Evolutionary conservation across 2,113 vertebrate genomes (phyloP).

Genomic region (Oostethus manadensis): DNA sequence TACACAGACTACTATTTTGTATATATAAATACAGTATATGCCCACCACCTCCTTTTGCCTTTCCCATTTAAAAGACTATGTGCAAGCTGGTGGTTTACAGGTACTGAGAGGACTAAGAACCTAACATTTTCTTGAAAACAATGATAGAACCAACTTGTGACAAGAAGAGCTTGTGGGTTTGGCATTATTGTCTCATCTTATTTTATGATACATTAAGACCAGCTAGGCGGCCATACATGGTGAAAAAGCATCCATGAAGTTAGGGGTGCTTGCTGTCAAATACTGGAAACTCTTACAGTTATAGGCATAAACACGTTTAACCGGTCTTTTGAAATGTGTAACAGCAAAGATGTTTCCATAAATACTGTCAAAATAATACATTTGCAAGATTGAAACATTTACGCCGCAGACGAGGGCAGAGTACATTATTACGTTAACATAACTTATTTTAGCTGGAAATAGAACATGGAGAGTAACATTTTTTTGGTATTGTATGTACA

Average conservation of each 20-base stretch:
- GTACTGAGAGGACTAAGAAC: background rate
- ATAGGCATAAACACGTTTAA: background rate
- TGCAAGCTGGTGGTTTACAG: slow-evolving; percentile 15
- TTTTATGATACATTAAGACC: no score
- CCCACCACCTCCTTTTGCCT: slow-evolving; percentile 9
- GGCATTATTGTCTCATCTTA: no score
- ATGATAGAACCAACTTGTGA: slow-evolving; percentile 2
- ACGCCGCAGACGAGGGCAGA: background rate
- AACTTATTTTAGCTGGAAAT: no score
- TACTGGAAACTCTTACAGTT: background rate
- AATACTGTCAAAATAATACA: no score
- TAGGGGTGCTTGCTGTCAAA: slow-evolving; percentile 2
- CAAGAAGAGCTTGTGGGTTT: background rate
- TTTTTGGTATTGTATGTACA: no score
- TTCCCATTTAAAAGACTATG: slow-evolving; percentile 13
- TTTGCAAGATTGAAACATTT: no score
- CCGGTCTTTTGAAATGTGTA: background rate
- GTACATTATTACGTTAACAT: background rate
- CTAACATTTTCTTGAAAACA: slow-evolving; percentile 1
- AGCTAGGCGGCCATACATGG: background rate
- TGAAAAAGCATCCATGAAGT: background rate
- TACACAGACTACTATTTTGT: slow-evolving; percentile 15
- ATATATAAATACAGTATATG: no score
- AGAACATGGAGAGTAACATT: no score
- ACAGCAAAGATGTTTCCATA: background rate